A percentile compares a stretch with the other conserved stretches of the same genome.
Conservation (phyloP, 2,797 vertebrate species). For the Leuciscus waleckii region DNA sequence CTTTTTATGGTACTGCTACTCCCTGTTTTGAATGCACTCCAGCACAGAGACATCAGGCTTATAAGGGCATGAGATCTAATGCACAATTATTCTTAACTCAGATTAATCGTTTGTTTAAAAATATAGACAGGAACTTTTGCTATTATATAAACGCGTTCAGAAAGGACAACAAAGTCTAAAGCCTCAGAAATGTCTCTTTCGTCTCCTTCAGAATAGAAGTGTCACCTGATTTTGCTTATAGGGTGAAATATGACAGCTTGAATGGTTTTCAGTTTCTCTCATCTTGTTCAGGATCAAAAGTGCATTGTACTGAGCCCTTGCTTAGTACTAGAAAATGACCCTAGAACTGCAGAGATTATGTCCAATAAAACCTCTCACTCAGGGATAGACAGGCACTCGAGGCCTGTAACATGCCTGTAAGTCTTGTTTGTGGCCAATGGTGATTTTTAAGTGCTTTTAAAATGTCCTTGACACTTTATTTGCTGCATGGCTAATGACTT, state of each 20-base stretch:
- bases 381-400: constrained; percentile 39
- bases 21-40: constrained; percentile 32
- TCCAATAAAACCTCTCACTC: constrained; percentile 33
- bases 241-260: background rate
- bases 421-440: constrained; percentile 6
- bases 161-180: constrained; percentile 1
- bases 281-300: background rate
- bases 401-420: constrained; percentile 19
- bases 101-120: constrained; percentile 50
- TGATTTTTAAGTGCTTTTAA: constrained; percentile 17
- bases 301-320: background rate
- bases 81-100: constrained; percentile 20
- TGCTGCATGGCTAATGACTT: constrained; percentile 4
- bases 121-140: constrained; percentile 22
- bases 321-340: background rate
- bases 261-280: background rate
- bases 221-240: background rate
- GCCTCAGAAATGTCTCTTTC: background rate
- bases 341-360: constrained; percentile 18
- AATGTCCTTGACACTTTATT: background rate
- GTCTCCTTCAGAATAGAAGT: background rate
- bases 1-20: constrained; percentile 67
- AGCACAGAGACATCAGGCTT: constrained; percentile 51
- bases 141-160: constrained; percentile 15
- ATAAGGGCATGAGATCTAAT: constrained; percentile 56